These are phyloP conservation scores for Myzus persicae DNA, from an alignment of 1,140 invertebrate species.

Conservation along the genomic window DNA sequence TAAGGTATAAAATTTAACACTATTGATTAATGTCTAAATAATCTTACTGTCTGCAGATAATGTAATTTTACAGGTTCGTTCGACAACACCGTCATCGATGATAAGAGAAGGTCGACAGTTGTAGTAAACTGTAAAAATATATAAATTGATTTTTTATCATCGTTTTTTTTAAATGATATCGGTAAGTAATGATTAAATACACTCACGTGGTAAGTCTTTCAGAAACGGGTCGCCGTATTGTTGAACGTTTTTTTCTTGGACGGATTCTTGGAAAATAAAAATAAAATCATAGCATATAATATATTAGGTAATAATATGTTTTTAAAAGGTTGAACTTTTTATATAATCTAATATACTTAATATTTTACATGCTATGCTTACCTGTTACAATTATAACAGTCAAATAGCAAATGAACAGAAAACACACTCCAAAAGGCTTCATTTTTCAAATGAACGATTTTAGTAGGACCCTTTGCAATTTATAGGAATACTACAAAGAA, in stretches of 20 bases:
- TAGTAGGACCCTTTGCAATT: not conserved
- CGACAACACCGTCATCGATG: not conserved
- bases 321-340: not conserved
- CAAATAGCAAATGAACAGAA: not conserved
- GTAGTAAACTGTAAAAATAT: constrained; percentile 40
- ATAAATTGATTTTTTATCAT: not conserved
- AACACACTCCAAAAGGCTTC: constrained; percentile 40
- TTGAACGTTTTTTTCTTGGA: not conserved
- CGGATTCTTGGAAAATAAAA: not conserved
- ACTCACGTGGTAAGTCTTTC: not conserved
- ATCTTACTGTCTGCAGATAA: not conserved
- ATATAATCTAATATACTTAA: not conserved
- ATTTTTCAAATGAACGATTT: constrained; percentile 35
- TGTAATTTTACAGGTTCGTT: not conserved
- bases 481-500: not conserved
- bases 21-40: not conserved
- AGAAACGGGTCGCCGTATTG: not conserved
- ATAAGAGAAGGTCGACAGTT: not conserved
- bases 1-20: not conserved
- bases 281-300: not conserved
- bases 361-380: not conserved
- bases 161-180: not conserved
- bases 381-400: not conserved
- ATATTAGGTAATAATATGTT: not conserved
- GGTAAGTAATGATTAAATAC: not conserved